Evolutionary conservation across 2,797 vertebrate genomes (phyloP).

Genomic region (Thamnophis elegans): DNA sequence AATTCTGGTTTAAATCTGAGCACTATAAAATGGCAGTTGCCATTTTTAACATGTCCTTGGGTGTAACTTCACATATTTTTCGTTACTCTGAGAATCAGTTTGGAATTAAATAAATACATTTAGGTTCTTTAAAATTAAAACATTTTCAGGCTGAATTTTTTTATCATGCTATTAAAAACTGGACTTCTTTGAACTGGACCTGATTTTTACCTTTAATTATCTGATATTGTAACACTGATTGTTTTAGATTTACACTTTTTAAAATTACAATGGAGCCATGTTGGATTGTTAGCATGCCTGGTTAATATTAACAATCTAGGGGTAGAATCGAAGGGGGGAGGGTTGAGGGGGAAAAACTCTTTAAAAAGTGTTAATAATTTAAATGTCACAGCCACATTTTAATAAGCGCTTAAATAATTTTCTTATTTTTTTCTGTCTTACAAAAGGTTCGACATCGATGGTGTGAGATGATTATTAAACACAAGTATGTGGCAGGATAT

Average conservation of each 20-base stretch:
- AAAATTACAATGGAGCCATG: fast-evolving
- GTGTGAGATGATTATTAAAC: conserved; percentile 93
- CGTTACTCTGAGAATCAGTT: background rate
- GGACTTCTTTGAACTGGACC: background rate
- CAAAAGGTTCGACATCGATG: conserved; percentile 90
- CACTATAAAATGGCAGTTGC: background rate
- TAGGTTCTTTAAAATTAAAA: background rate
- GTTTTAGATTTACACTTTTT: background rate
- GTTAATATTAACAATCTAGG: fast-evolving
- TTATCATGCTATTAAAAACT: background rate
- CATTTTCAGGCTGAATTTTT: background rate
- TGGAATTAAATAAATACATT: background rate
- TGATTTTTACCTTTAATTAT: background rate
- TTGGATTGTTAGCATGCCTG: background rate
- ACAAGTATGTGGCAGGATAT: conserved; percentile 78
- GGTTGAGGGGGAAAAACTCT: no score
- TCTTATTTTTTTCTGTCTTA: conserved; percentile 5
- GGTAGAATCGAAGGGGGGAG: fast-evolving
- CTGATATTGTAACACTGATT: background rate
- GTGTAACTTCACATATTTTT: background rate
- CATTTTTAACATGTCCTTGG: background rate
- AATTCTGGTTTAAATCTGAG: background rate
- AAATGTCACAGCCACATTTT: background rate
- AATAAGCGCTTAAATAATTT: background rate
- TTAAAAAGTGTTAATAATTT: background rate